Conservation (phyloP, 1,140 invertebrate genomes). For the Hycleus cichorii region DNA sequence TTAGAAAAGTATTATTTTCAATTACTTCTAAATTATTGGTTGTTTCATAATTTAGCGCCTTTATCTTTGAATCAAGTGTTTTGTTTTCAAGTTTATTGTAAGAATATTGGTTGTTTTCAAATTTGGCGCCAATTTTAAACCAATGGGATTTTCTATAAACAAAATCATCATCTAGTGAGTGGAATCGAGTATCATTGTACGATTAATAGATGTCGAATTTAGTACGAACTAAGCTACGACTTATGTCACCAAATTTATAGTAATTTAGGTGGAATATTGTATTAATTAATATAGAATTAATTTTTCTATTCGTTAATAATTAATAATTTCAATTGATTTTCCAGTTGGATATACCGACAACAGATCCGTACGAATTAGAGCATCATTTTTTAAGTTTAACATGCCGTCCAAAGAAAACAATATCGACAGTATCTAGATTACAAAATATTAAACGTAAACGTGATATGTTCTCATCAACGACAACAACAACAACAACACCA, state of each 20-base stretch:
- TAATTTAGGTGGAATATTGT: background rate
- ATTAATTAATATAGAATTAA: background rate
- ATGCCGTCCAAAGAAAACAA: slow-evolving; percentile 3
- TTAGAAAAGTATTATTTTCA: too few species aligned
- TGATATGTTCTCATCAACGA: background rate
- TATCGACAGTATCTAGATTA: background rate
- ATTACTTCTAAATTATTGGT: too few species aligned
- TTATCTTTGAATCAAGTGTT: too few species aligned
- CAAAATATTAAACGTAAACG: background rate
- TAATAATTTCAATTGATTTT: background rate
- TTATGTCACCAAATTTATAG: background rate
- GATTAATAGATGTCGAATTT: too few species aligned
- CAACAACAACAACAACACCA: background rate
- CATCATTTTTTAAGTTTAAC: slow-evolving; percentile 5
- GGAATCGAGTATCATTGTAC: too few species aligned
- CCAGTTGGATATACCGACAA: background rate
- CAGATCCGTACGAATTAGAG: background rate
- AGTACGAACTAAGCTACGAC: too few species aligned
- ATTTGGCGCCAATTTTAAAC: too few species aligned
- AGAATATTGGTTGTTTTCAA: too few species aligned
- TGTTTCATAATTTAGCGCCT: too few species aligned
- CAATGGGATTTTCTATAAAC: too few species aligned
- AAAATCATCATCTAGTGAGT: too few species aligned
- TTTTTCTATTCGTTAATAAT: background rate
- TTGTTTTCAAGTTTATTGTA: too few species aligned